Evolutionary conservation across 2,113 vertebrate species (phyloP), one percentile per base, ranked within the genome.

Genomic region (Phylloscopus whistleri): DNA sequence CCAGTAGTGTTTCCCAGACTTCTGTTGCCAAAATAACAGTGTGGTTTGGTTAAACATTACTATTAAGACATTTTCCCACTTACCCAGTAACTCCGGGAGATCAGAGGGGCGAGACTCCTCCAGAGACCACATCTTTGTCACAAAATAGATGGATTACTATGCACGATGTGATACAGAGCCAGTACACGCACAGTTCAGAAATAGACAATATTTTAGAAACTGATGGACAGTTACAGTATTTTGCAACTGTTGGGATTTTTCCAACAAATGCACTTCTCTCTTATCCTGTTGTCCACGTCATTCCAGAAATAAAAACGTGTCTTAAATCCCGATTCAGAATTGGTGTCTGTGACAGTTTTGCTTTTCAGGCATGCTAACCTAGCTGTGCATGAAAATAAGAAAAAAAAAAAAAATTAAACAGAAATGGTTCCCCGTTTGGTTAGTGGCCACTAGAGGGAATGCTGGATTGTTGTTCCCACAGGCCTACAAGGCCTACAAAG

Each of bases 401-500:
- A 20, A 21, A 9, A 8, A 9, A 11, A n/a, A 28, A 13, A 10
- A 15, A 13, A 16, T 31, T 24, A n/a, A 49, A 58, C 3, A 72
- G 19, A 74, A 75, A 13, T 21, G 16, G 27, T 51, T 87, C 44
- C 2, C 1, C 19, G 16, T 56, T 44, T 16, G 14, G 10, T 20
- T 8, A 21, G 43, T 13, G 81, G 63, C 94, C 94, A 56, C 85
- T 63, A 96, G 95, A 94, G 95, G 93, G 96, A 60, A 95, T 1
- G 68, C 74, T 75, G 41, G 43, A 15, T 60, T 59, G 16, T 3
- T 80, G 60, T 56, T 93, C 10, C 31, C 41, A 51, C 17, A 11
- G 28, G 11, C 37, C 37, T 49, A 7, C 28, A 49, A 16, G n/a
- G 10, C 41, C 58, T 49, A 18, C 43, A 53, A 37, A 31, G 11